phyloP scores from a whole-genome alignment of 2,797 vertebrate genomes.

The Mus spretus region DNA sequence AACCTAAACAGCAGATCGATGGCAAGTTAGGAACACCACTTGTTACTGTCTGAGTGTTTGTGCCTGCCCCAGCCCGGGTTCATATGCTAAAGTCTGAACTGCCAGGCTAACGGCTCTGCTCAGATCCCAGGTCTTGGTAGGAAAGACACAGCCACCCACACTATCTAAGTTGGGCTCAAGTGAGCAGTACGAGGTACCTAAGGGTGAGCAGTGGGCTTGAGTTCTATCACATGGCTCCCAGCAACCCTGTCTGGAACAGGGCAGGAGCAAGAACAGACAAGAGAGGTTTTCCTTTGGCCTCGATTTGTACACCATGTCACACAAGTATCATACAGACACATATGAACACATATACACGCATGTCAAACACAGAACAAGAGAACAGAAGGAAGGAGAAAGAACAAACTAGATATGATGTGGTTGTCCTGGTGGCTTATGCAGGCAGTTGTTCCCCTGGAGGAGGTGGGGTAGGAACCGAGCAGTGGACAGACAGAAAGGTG shows the following conservation, averaged over 20 bases:
- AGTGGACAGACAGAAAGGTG: background rate
- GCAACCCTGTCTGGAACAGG: background rate
- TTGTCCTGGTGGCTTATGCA: background rate
- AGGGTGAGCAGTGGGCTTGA: background rate
- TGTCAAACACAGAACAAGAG: too few relatives aligned
- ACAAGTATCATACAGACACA: background rate
- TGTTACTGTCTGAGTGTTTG: background rate
- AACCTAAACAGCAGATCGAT: fast-evolving
- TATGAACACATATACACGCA: background rate
- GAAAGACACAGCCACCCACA: background rate
- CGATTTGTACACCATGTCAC: background rate
- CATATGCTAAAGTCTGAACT: background rate
- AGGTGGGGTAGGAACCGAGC: background rate
- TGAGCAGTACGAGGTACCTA: background rate
- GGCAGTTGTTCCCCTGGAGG: background rate
- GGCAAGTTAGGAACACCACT: background rate
- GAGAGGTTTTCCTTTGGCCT: background rate
- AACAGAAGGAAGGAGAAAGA: background rate
- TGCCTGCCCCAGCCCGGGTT: background rate
- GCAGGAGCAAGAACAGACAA: background rate
- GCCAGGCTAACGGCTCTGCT: background rate
- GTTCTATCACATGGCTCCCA: background rate
- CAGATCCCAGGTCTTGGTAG: too few relatives aligned
- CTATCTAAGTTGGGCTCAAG: background rate
- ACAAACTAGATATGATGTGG: background rate